Conservation (phyloP, 1,140 invertebrate species). For the Pseudomyrmex flavicornis region DNA sequence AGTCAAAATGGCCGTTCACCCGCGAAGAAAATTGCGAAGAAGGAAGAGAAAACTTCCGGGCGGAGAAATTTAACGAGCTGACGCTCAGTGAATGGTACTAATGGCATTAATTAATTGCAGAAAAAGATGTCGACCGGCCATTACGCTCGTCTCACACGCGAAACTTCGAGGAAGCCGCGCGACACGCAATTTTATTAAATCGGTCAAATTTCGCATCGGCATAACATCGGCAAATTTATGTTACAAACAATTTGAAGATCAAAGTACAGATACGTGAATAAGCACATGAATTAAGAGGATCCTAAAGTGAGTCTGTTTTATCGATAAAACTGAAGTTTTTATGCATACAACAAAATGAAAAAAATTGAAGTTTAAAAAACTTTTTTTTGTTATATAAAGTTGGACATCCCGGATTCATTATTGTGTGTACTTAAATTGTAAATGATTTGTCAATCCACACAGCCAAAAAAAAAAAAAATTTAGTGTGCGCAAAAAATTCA, state of each 20-base stretch:
- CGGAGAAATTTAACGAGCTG: constrained; percentile 74
- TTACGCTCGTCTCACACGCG: constrained; percentile 76
- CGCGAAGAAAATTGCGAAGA: neutral
- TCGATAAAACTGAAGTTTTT: no score
- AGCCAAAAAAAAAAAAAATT: no score
- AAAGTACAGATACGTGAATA: neutral
- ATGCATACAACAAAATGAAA: no score
- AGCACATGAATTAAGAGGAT: neutral
- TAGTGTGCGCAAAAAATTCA: no score
- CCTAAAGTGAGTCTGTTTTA: no score
- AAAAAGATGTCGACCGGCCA: constrained; percentile 76
- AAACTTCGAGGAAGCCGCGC: constrained; percentile 64
- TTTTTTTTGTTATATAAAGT: no score
- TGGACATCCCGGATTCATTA: no score
- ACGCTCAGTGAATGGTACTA: constrained; percentile 79
- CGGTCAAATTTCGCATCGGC: constrained; percentile 18
- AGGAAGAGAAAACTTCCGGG: constrained; percentile 25
- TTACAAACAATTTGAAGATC: neutral
- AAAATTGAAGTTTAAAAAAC: no score
- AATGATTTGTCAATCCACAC: no score
- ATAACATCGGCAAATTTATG: constrained; percentile 15
- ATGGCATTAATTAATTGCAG: constrained; percentile 82
- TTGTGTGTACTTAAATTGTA: no score
- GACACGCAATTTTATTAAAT: constrained; percentile 49
- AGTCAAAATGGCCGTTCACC: constrained; percentile 75